Base-by-base conservation (phyloP, 2,797 vertebrate species). In the Diglossa cyanea region DNA sequence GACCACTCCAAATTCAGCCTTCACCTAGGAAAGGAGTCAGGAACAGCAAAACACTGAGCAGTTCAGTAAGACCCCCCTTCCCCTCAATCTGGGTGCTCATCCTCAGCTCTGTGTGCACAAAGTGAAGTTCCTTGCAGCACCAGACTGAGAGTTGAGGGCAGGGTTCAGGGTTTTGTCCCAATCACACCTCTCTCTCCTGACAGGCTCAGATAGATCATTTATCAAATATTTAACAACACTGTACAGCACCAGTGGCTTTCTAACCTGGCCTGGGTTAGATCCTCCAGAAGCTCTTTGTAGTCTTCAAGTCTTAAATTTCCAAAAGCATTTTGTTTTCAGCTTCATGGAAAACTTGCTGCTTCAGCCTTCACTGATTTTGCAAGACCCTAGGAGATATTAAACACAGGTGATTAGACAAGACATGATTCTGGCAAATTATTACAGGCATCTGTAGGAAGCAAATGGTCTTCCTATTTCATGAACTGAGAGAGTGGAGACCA, bases 391-490 rank as follows among this genome's bases (percentile, higher is more conserved):
- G 58, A 83, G 58, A 93, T 83, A 72, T 20, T 90, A 92, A 93
- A 91, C 73, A 53, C 76, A 88, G 90, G 92, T 95, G 90, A 96
- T 91, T 85, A 93, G 93, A 88, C 47, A 93, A 91, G 85, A 88
- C 66, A 70, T 31, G 68, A 88, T 80, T 93, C 78, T 91, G 73
- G 82, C n/a, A 94, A 86, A 93, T 91, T 65, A 76, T 72, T 75
- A 90, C 75, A 96, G 66, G 72, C 87, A 89, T 80, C 37, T 95
- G 79, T 53, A 91, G 79, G 87, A 95, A 95, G 87, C 35, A 35
- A 68, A 88, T n/a, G 31, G 61, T 93, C 78, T 74, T 89, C 62
- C 81, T 91, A 24, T 88, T 96, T 91, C 76, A 70, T 48, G 48
- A 86, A 86, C 73, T n/a, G 78, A 84, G 58, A 81, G 71, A 66